Conservation (phyloP, 2,888 invertebrate genomes). For the Melieria omissa region DNA sequence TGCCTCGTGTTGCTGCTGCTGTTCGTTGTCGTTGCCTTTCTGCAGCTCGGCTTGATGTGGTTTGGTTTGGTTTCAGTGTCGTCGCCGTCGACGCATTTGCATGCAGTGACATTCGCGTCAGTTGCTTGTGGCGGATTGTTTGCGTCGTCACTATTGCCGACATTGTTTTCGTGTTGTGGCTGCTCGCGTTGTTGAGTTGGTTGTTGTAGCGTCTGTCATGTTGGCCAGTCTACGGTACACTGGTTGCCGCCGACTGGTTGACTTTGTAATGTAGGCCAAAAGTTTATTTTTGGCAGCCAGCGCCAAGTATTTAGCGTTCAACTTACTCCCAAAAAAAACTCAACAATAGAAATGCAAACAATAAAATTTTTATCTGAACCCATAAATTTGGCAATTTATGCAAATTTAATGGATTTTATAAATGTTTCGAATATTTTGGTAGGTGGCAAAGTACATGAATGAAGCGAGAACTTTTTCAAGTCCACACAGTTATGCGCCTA, state of each 20-base stretch:
- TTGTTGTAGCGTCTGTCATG: constrained; percentile 2
- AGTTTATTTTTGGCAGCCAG: constrained; percentile 4
- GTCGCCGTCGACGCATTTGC: neutral
- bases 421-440: no score
- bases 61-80: neutral
- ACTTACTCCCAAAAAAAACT: no score
- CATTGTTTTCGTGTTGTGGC: constrained; percentile 1
- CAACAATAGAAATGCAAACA: no score
- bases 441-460: no score
- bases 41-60: no score
- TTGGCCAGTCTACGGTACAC: neutral
- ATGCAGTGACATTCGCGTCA: neutral
- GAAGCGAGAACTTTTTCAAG: no score
- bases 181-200: neutral
- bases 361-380: no score
- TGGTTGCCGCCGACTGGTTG: neutral
- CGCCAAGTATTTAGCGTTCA: no score
- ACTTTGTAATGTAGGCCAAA: constrained; percentile 11
- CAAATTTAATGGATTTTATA: no score
- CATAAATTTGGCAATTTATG: no score
- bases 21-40: neutral
- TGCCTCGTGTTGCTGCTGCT: neutral
- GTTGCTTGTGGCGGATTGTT: no score
- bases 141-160: neutral
- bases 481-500: no score